phyloP scores from a whole-genome alignment of 2,113 vertebrate genomes.

The Nannobrachium achirus region DNA sequence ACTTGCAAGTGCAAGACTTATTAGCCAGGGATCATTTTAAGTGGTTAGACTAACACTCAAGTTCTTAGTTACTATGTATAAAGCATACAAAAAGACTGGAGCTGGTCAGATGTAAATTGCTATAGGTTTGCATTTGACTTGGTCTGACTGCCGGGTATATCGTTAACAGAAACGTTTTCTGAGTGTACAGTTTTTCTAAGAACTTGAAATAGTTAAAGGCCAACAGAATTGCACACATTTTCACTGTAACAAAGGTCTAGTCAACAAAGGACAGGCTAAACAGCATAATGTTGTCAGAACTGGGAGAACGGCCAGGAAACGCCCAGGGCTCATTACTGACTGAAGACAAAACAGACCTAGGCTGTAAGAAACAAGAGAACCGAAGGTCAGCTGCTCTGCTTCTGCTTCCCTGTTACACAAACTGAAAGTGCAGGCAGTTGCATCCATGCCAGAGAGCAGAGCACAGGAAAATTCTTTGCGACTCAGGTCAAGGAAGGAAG shows the following conservation, averaged over 20 bases:
- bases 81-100: too few species aligned
- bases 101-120: too few species aligned
- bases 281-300: slow-evolving; percentile 18
- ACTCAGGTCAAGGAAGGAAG: background rate
- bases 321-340: slow-evolving; percentile 16
- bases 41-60: too few species aligned
- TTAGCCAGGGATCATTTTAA: too few species aligned
- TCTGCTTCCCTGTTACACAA: background rate
- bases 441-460: slow-evolving; percentile 16
- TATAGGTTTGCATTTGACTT: background rate
- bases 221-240: slow-evolving; percentile 19
- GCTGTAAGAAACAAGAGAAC: slow-evolving; percentile 41
- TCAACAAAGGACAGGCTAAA: slow-evolving; percentile 34
- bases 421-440: background rate
- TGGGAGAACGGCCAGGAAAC: slow-evolving; percentile 40
- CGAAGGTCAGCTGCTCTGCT: slow-evolving; percentile 41
- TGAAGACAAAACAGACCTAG: slow-evolving; percentile 44
- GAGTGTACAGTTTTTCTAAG: too few species aligned
- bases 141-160: background rate
- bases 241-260: slow-evolving; percentile 17
- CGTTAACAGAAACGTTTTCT: background rate
- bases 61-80: too few species aligned
- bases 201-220: slow-evolving; percentile 28
- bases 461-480: background rate
- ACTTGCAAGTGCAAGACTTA: too few species aligned